Evolutionary conservation across 2,113 vertebrate species (phyloP), one percentile per base, ranked within the genome.

Genomic region (Carassius auratus): DNA sequence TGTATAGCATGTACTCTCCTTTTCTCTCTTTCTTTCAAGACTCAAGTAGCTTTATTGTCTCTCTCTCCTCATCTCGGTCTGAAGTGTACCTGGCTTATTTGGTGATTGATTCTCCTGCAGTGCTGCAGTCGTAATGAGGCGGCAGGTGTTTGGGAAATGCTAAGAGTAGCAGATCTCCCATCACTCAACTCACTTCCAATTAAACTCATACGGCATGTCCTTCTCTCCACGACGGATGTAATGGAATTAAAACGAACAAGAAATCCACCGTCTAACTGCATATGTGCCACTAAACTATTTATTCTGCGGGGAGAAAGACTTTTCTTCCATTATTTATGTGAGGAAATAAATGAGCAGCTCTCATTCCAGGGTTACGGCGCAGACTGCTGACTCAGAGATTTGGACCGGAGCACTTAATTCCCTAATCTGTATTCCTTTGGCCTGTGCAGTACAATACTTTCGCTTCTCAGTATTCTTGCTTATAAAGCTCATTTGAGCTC

Each of bases 221-320:
- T 88, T 86, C 73, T 71, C 69, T 83, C 36, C 48, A 36, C 64
- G 48, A 83, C 61, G 57, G 76, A 50, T 55, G 81, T 86, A 84
- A 85, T 78, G 76, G 74, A 87, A 86, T 88, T 87, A 77, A 81
- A 85, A 83, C 42, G 55, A 69, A 82, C 36, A 81, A 84, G 84
- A 38, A 68, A 82, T 48, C 68, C 66, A 76, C 33, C 66, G 26
- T 52, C 61, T 62, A 42, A 83, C 68, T 15, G 45, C 30, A 14
- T 75, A 88, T 80, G 68, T 81, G 82, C 84, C 57, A 48, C 78
- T 87, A 84, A 85, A 86, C 83, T 88, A 86, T 88, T 86, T 84
- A 87, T 82, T 79, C 45, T 48, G 83, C 80, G n/a, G 64, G 81
- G 76, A 76, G 66, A 57, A 61, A 23, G 77, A 8, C 33, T 62